Evolutionary conservation across 2,797 vertebrate genomes (phyloP), one percentile per base, ranked within the genome.

Genomic region (Bucorvus abyssinicus): DNA sequence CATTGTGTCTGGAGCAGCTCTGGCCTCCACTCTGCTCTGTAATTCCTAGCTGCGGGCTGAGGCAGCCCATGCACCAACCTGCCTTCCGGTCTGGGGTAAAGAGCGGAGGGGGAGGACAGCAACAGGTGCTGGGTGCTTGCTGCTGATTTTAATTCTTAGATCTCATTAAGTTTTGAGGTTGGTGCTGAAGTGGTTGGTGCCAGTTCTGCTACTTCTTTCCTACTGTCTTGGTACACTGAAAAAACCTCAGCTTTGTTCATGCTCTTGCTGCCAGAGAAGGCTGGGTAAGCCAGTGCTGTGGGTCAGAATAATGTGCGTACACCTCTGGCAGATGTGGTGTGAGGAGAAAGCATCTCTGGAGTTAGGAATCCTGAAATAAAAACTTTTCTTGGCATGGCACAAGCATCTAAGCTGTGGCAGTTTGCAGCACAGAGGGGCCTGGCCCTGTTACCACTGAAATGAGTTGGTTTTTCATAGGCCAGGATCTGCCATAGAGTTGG

Each of bases 221-320:
- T 57, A 2, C 67, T 47, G 7, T 27, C 34, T 38, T 24, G 40
- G 38, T 59, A 20, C 6, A 52, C 40, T 2, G 0, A 26, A 50
- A 73, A 67, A 30, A 3, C 9, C 67, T 19, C 36, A 70, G n/a
- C 76, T 18, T 42, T 1, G 0, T n/a, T 40, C 0, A 0, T 24
- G 47, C 38, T 34, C 38, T 52, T n/a, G 60, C 44, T 71, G 69
- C 50, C 1, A 4, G 80, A n/a, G 40, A 16, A 38, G 63, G 63
- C 68, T 49, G 75, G 44, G 61, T 12, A 19, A 60, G 84, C 30
- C 18, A 0, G 15, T 61, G 64, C 50, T 30, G 47, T 12, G 11
- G n/a, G 45, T 57, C 63, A 36, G 12, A 40, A 64, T 8, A 21
- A 8, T 6, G 29, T 10, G 59, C 34, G 3, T 55, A n/a, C 0